A percentile compares a stretch with the other conserved stretches of the same genome.
Conservation (phyloP, 2,888 invertebrate species). For the Aphidius colemani region DNA sequence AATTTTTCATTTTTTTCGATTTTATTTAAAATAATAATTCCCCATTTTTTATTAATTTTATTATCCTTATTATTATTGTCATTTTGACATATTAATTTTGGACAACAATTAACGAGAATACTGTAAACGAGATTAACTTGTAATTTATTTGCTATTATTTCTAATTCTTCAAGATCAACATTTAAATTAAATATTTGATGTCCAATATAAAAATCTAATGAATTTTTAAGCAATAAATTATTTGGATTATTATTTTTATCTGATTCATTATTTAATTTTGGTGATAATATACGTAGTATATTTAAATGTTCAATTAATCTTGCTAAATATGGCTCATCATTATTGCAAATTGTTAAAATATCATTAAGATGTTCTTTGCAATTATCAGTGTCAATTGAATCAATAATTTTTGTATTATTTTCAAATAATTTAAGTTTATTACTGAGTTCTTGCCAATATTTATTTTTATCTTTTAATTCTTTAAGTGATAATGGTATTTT, state of each 20-base stretch:
- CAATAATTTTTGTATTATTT: constrained; percentile 24
- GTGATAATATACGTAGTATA: constrained; percentile 44
- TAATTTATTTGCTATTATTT: constrained; percentile 70
- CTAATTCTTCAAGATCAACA: constrained; percentile 71
- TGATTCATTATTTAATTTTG: constrained; percentile 24
- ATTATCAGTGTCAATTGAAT: constrained; percentile 15
- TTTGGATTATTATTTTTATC: constrained; percentile 23
- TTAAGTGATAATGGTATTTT: constrained; percentile 42
- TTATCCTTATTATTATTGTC: constrained; percentile 46
- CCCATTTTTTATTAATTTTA: constrained; percentile 36
- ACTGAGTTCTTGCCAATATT: constrained; percentile 45
- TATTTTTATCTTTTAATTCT: constrained; percentile 42
- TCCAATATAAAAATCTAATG: constrained; percentile 50
- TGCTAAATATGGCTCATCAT: constrained; percentile 40
- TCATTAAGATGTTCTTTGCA: constrained; percentile 34
- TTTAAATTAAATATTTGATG: constrained; percentile 68
- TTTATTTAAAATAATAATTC: constrained; percentile 54
- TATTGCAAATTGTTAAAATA: constrained; percentile 39
- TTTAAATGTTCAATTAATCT: constrained; percentile 43
- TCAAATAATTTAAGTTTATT: constrained; percentile 34
- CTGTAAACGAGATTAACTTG: constrained; percentile 77
- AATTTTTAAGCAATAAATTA: constrained; percentile 38
- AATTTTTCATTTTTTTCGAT: constrained; percentile 53
- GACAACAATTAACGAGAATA: constrained; percentile 74
- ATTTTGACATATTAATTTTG: constrained; percentile 60